A percentile compares a stretch with the other conserved stretches of the same genome.
Conservation (phyloP, 2,888 invertebrate genomes). For the Heliconius charithonia region DNA sequence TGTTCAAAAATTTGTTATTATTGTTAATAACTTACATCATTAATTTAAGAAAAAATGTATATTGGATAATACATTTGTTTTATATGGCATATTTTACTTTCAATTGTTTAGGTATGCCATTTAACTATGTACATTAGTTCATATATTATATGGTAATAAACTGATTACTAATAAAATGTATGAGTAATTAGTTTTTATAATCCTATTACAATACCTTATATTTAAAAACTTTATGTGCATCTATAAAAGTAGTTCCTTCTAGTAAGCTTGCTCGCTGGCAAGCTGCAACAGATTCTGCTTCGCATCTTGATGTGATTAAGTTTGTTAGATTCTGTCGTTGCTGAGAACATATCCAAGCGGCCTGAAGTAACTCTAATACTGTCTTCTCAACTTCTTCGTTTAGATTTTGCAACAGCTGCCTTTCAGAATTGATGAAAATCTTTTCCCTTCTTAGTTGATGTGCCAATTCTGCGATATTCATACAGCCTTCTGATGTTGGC, state of each 20-base stretch:
- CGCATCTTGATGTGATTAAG: conserved; percentile 89
- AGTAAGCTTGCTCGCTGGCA: conserved; percentile 85
- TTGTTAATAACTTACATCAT: background rate
- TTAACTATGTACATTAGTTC: background rate
- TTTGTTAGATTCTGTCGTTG: conserved; percentile 92
- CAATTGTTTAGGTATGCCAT: background rate
- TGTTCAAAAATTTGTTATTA: background rate
- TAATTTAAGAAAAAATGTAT: background rate
- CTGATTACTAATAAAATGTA: background rate
- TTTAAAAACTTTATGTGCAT: conserved; percentile 92
- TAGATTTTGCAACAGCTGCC: conserved; percentile 89
- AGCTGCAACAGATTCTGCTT: conserved; percentile 89
- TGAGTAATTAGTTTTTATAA: background rate
- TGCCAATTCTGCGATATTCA: conserved; percentile 79
- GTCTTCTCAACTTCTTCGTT: conserved; percentile 88
- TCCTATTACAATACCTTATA: conserved; percentile 86
- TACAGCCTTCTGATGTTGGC: conserved; percentile 76
- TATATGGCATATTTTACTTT: background rate
- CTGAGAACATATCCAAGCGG: conserved; percentile 94
- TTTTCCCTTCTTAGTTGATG: conserved; percentile 91
- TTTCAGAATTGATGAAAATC: conserved; percentile 93
- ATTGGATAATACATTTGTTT: background rate
- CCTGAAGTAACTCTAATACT: conserved; percentile 84
- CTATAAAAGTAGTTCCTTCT: conserved; percentile 86
- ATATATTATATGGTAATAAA: too few species aligned